Evolutionary conservation across 2,113 vertebrate species (phyloP).

Genomic region (Anser cygnoides): DNA sequence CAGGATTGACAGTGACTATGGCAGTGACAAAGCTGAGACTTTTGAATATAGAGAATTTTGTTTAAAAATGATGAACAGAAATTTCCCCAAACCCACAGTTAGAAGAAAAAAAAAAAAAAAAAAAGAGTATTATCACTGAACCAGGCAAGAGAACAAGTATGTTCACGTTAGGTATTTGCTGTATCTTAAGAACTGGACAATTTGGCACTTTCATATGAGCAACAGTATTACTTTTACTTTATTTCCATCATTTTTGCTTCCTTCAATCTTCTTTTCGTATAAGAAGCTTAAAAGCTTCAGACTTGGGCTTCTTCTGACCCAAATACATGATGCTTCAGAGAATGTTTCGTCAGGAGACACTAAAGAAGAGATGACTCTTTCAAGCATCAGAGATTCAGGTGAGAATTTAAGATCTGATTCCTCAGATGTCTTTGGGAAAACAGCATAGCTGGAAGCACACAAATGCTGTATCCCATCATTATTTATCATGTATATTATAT

Average conservation of each 20-base stretch:
- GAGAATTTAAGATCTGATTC: background rate
- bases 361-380: background rate
- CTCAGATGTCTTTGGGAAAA: background rate
- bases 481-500: background rate
- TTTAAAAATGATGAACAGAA: background rate
- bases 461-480: background rate
- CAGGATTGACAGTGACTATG: background rate
- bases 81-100: background rate
- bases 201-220: background rate
- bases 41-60: background rate
- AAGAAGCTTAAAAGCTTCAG: constrained; percentile 21
- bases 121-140: background rate
- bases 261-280: background rate
- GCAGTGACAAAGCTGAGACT: background rate
- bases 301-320: background rate
- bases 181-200: background rate
- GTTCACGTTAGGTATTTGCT: background rate
- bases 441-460: background rate
- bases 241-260: background rate
- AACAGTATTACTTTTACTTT: background rate
- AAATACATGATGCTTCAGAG: background rate
- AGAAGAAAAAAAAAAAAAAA: background rate
- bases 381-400: background rate
- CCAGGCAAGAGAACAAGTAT: background rate
- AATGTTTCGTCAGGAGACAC: background rate